phyloP scores from a whole-genome alignment of 1,140 invertebrate genomes.

The Leptopilina boulardi region DNA sequence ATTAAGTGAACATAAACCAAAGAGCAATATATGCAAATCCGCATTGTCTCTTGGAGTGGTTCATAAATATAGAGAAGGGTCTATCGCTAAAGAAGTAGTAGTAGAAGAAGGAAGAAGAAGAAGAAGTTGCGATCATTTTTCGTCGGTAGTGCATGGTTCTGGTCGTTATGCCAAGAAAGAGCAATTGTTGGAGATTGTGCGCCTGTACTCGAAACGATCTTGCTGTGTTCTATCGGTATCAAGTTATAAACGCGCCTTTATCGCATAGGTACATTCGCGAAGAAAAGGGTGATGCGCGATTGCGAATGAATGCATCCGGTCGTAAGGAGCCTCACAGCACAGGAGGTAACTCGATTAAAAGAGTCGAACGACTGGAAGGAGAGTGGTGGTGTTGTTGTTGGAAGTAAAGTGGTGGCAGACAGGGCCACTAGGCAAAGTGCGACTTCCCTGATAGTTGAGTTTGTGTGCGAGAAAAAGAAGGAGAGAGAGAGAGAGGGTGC shows the following conservation, averaged over 20 bases:
- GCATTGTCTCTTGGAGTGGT: not conserved
- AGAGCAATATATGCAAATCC: not conserved
- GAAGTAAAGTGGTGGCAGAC: constrained; percentile 54
- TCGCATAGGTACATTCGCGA: constrained; percentile 15
- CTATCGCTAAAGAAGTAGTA: too few species aligned
- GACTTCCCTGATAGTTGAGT: constrained; percentile 53
- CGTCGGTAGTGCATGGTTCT: constrained; percentile 11
- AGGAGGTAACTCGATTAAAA: constrained; percentile 60
- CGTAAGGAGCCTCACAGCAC: constrained; percentile 52
- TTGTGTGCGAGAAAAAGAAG: too few species aligned
- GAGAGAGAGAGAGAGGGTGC: constrained; percentile 55
- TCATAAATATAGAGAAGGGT: constrained; percentile 13
- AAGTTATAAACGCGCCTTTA: constrained; percentile 28
- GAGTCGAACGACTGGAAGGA: constrained; percentile 40
- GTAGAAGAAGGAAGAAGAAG: too few species aligned
- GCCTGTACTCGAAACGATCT: constrained; percentile 14
- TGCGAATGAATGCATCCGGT: constrained; percentile 52
- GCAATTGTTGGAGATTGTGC: constrained; percentile 23
- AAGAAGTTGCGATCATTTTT: constrained; percentile 12
- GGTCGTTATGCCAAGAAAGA: constrained; percentile 26
- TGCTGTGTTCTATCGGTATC: constrained; percentile 21
- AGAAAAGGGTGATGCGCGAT: constrained; percentile 31
- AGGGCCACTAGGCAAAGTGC: constrained; percentile 51
- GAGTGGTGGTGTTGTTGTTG: constrained; percentile 36
- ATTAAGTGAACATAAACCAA: not conserved